Conservation (phyloP, 2,113 vertebrate genomes). For the Psittacara wagleri region DNA sequence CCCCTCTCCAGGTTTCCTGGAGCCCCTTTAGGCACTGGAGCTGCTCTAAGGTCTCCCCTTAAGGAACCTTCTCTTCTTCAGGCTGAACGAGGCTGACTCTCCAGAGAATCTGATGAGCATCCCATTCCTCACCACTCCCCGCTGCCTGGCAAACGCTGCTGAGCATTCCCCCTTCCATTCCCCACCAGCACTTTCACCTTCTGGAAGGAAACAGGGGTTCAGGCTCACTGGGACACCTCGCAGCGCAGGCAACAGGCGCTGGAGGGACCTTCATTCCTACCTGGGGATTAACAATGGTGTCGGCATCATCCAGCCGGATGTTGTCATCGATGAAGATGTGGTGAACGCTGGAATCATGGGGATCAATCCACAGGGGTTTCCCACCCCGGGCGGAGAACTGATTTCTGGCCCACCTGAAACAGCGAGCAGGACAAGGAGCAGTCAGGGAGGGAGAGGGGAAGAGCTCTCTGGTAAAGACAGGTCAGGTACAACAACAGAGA, state of each 20-base stretch:
- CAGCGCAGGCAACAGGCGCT: accelerated
- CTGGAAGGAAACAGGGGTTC: not conserved
- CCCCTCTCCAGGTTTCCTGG: not conserved
- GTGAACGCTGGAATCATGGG: conserved; percentile 79
- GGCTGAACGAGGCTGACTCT: not conserved
- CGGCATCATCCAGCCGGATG: conserved; percentile 79
- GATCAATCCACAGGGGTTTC: conserved; percentile 89
- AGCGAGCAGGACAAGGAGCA: not conserved
- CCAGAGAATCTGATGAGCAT: not conserved
- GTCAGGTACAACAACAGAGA: not conserved
- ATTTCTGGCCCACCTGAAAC: conserved; percentile 85
- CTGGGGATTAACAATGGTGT: conserved; percentile 85
- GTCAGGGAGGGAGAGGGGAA: not conserved
- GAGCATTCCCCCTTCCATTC: accelerated
- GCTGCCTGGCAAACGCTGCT: not conserved
- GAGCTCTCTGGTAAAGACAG: accelerated
- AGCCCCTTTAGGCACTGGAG: not conserved
- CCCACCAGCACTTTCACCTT: not conserved
- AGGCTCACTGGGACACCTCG: accelerated
- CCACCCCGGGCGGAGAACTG: conserved; percentile 79
- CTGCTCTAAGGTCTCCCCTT: not conserved
- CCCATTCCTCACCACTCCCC: accelerated
- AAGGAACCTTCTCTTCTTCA: not conserved
- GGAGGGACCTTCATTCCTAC: conserved; percentile 47
- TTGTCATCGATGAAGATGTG: conserved; percentile 94